Evolutionary conservation across 1,140 invertebrate species (phyloP).

Genomic region (Pogonomyrmex barbatus): DNA sequence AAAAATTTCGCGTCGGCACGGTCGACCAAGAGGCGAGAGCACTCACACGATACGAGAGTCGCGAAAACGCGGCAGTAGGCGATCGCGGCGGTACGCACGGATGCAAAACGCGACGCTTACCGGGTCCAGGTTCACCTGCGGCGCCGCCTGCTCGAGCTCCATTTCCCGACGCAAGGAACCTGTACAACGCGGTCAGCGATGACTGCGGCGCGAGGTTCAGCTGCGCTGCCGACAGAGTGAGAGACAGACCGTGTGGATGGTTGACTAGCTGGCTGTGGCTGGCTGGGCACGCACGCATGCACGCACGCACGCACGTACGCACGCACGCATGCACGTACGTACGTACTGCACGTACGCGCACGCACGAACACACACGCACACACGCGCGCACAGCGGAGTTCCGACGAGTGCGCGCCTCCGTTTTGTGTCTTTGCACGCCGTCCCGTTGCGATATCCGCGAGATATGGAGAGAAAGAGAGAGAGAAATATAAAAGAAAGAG

Average conservation of each 20-base stretch:
- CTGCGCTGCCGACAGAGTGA: constrained; percentile 20
- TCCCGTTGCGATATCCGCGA: not conserved
- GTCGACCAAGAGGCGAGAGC: constrained; percentile 80
- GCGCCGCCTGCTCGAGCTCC: constrained; percentile 78
- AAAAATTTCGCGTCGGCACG: constrained; percentile 89
- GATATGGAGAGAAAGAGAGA: not conserved
- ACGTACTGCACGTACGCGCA: too few species aligned
- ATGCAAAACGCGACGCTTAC: constrained; percentile 77
- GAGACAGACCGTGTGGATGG: not conserved
- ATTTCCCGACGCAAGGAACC: constrained; percentile 71
- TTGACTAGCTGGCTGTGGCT: not conserved
- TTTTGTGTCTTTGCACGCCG: not conserved
- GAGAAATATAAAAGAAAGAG: not conserved
- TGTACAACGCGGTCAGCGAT: constrained; percentile 70
- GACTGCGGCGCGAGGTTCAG: constrained; percentile 64
- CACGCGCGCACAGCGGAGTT: not conserved
- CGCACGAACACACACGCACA: not conserved
- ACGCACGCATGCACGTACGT: not conserved
- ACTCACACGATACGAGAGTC: constrained; percentile 39
- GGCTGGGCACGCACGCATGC: not conserved
- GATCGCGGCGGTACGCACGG: not conserved
- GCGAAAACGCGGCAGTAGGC: constrained; percentile 71
- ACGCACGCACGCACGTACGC: not conserved
- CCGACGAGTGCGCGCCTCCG: not conserved
- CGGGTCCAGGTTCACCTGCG: constrained; percentile 74